Base-by-base conservation (phyloP, 2,797 vertebrate species). In the Gobio occitaniae region DNA sequence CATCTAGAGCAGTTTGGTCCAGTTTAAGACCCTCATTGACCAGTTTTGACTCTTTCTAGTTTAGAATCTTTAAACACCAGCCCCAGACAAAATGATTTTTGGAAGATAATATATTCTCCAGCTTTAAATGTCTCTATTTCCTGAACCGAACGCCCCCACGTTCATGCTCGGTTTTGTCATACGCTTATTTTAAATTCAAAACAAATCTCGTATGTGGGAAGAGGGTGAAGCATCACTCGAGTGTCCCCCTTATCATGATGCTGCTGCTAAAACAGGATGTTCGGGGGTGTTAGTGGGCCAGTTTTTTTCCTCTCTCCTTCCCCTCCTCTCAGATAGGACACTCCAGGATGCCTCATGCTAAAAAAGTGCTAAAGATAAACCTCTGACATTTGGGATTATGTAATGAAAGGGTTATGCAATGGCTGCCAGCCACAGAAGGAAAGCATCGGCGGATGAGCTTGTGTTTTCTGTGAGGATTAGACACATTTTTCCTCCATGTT, bases 381-480 rank as follows among this genome's bases (percentile, higher is more conserved):
- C 91, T 90, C 93, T 92, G 92, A 94, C 92, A 92, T 93, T 92
- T 92, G 87, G 91, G 91, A 94, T 95, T 95, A 94, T 94, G 91
- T 93, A 94, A 95, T 94, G 89, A 90, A 89, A 88, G 88, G 83
- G 90, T 95, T 95, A 94, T 63, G 90, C 91, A 95, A 95, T 76
- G 83, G 75, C 41, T 32, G 21, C 86, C 54, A 89, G 89, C 88
- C 89, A 91, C 82, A 52, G 79, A 91, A 88, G 85, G 84, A 92
- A 87, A 82, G 71, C 70, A 74, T 44, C 38, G 38, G 76, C 75
- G 63, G 78, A 89, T 80, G 78, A 90, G 91, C 89, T 91, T 92
- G 91, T 91, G 92, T 93, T 93, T 93, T 91, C 92, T 93, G 90
- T 91, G 89, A 91, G 92, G 93, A 94, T 94, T 94, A 94, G 89